Conservation (phyloP, 2,113 vertebrate species). For the Meles meles region DNA sequence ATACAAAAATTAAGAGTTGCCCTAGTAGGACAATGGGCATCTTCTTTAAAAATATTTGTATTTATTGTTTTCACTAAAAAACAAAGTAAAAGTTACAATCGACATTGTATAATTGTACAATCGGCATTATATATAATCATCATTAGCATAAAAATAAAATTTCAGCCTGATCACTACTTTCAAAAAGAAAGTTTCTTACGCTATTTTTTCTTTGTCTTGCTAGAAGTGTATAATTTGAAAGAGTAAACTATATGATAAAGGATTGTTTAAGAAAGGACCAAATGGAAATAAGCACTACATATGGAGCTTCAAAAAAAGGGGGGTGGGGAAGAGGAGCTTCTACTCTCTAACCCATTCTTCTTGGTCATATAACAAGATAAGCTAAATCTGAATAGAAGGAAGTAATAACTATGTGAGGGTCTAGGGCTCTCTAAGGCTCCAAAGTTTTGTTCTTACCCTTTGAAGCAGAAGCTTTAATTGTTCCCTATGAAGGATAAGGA, state of each 20-base stretch:
- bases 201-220: slow-evolving; percentile 20
- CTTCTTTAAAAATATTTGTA: slow-evolving; percentile 11
- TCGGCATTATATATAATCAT: neutral
- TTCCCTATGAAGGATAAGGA: neutral
- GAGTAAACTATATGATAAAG: neutral
- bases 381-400: neutral
- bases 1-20: neutral
- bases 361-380: neutral
- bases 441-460: neutral
- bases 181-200: neutral
- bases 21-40: neutral
- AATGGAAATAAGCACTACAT: neutral
- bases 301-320: neutral
- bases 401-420: neutral
- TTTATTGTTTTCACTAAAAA: neutral
- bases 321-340: neutral
- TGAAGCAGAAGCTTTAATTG: neutral
- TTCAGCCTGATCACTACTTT: slow-evolving; percentile 1
- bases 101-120: too few relatives aligned
- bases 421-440: neutral
- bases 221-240: slow-evolving; percentile 18
- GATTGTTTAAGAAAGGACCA: neutral
- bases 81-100: slow-evolving; percentile 18
- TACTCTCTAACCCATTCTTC: neutral
- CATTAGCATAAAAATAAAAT: slow-evolving; percentile 42